A percentile compares a stretch with the other conserved stretches of the same genome.
These are phyloP conservation scores for Megaceryle alcyon DNA, from an alignment of 2,797 vertebrate species.

Conservation along the genomic window DNA sequence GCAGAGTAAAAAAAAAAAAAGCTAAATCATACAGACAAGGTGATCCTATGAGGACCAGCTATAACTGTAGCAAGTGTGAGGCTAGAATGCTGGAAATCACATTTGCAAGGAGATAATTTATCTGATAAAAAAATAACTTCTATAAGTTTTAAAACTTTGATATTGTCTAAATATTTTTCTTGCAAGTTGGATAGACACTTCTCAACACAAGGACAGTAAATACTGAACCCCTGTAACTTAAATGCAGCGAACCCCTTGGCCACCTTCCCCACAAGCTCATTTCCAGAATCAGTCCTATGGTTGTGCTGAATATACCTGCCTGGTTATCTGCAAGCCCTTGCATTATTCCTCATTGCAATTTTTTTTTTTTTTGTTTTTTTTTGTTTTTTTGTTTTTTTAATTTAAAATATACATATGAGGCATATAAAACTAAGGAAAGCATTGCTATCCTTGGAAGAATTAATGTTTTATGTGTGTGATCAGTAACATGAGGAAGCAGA, in stretches of 20 bases:
- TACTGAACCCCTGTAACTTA: neutral
- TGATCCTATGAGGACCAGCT: neutral
- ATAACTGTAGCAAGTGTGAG: neutral
- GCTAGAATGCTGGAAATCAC: neutral
- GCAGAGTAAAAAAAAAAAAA: neutral
- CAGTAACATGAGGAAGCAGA: neutral
- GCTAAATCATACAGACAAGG: fast-evolving
- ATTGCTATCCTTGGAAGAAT: neutral
- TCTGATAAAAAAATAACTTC: neutral
- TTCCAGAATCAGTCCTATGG: neutral
- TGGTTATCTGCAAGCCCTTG: neutral
- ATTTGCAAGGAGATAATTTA: neutral
- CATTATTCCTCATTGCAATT: no score
- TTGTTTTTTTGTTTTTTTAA: no score
- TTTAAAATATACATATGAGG: neutral
- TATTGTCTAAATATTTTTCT: neutral
- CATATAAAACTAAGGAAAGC: neutral
- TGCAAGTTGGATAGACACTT: neutral
- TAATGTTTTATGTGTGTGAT: neutral
- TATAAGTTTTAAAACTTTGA: neutral
- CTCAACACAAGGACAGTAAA: neutral
- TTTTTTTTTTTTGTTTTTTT: no score
- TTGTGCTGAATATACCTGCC: fast-evolving
- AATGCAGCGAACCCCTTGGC: neutral
- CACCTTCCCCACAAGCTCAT: neutral